Percentiles rank a stretch among this genome's conserved stretches.
Evolutionary conservation across 2,888 invertebrate genomes (phyloP).

Genomic region (Drosophila kambysellisi): DNA sequence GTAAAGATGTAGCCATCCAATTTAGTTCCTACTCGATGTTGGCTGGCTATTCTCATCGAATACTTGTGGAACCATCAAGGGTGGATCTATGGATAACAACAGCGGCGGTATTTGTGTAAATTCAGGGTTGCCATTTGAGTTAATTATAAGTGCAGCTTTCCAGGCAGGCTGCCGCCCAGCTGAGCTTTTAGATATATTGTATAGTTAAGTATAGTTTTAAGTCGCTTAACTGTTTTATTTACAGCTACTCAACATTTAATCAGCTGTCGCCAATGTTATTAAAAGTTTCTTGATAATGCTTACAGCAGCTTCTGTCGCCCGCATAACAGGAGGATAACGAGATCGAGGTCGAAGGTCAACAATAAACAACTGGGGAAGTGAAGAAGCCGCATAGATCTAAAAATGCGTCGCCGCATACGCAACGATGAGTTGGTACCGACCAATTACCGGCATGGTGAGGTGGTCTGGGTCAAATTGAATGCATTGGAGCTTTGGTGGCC

Average conservation of each 20-base stretch:
- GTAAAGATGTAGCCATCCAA: no score
- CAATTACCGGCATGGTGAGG: conserved; percentile 88
- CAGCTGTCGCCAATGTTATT: neutral
- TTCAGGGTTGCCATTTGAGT: neutral
- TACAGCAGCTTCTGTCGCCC: conserved; percentile 27
- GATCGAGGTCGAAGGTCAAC: neutral
- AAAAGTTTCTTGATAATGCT: conserved; percentile 6
- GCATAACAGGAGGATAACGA: neutral
- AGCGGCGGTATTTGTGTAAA: neutral
- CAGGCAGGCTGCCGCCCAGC: neutral
- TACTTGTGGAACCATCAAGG: neutral
- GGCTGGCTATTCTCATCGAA: neutral
- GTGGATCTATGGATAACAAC: neutral
- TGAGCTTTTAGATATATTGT: neutral
- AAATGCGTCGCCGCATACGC: conserved; percentile 25
- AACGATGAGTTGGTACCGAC: conserved; percentile 33
- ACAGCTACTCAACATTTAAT: neutral
- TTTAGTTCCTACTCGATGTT: neutral
- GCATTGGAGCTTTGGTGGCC: conserved; percentile 92
- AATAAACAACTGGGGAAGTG: neutral
- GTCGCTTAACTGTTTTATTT: neutral
- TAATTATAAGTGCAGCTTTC: neutral
- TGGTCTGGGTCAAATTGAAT: conserved; percentile 94
- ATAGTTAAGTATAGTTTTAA: neutral
- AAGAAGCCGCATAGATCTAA: neutral